Conservation (phyloP, 2,113 vertebrate species). For the Entomyzon cyanotis region DNA sequence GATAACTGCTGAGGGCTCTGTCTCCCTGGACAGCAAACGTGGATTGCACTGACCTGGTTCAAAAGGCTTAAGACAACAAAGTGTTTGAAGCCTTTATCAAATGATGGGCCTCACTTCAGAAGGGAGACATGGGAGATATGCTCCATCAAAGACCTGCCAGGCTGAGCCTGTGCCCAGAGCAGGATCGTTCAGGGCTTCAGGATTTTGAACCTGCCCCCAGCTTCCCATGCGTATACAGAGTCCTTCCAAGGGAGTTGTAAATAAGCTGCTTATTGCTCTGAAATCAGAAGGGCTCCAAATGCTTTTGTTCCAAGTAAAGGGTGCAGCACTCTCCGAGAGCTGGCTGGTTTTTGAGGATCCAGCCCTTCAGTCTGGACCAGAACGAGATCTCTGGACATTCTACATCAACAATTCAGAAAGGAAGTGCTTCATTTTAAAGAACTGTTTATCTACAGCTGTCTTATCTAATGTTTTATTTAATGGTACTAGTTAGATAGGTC, state of each 20-base stretch:
- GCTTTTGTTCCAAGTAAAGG: neutral
- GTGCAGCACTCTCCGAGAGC: neutral
- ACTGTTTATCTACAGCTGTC: neutral
- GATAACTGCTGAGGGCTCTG: neutral
- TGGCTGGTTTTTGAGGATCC: neutral
- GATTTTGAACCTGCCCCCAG: neutral
- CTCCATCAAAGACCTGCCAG: neutral
- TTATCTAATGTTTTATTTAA: neutral
- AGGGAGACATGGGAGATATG: neutral
- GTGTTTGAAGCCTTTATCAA: neutral
- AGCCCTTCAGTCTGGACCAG: neutral
- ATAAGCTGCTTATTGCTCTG: neutral
- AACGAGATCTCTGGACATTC: neutral
- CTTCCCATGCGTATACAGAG: neutral
- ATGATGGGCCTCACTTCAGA: neutral
- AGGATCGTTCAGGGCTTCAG: neutral
- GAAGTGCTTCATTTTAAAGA: neutral
- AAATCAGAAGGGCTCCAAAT: neutral
- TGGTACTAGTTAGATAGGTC: neutral
- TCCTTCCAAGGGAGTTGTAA: neutral
- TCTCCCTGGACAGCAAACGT: neutral
- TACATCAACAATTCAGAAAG: neutral
- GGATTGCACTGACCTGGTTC: neutral
- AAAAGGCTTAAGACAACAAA: neutral
- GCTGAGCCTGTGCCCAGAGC: neutral